A percentile compares a stretch with the other conserved stretches of the same genome.
Evolutionary conservation across 2,888 invertebrate genomes (phyloP).

Genomic region (Leucophenga montana): DNA sequence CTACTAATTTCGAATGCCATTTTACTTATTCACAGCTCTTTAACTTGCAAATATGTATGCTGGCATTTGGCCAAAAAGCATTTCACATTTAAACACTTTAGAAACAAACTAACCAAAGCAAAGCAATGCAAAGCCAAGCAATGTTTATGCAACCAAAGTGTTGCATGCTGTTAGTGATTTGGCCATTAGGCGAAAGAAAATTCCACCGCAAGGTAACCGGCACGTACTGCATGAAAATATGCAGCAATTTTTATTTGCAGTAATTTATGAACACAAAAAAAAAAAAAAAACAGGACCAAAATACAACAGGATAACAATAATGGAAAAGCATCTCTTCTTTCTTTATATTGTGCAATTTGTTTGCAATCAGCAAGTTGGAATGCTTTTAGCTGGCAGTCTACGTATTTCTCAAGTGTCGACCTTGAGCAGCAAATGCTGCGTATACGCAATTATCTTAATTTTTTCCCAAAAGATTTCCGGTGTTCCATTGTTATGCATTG

Average conservation of each 20-base stretch:
- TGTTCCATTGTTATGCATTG: neutral
- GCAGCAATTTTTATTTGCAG: too few species aligned
- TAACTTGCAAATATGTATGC: neutral
- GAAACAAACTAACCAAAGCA: neutral
- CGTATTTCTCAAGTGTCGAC: neutral
- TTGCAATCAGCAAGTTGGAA: neutral
- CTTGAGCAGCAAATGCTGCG: neutral
- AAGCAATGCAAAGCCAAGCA: neutral
- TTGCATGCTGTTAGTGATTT: neutral
- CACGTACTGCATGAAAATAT: too few species aligned
- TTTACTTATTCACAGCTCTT: slow-evolving; percentile 3
- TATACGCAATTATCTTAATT: slow-evolving; percentile 3
- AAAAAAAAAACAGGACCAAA: too few species aligned
- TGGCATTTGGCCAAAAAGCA: slow-evolving; percentile 25
- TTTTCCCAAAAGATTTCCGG: slow-evolving; percentile 1
- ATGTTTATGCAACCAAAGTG: neutral
- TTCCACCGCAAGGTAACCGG: neutral
- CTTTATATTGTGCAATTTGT: neutral
- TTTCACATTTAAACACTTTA: slow-evolving; percentile 6
- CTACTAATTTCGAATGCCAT: slow-evolving; percentile 15
- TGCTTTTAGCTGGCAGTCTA: neutral
- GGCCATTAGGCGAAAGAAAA: neutral
- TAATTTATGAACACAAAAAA: too few species aligned
- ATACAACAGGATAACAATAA: too few species aligned
- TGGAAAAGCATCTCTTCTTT: too few species aligned